Evolutionary conservation across 2,797 vertebrate genomes (phyloP).

Genomic region (Malacoraja senta): DNA sequence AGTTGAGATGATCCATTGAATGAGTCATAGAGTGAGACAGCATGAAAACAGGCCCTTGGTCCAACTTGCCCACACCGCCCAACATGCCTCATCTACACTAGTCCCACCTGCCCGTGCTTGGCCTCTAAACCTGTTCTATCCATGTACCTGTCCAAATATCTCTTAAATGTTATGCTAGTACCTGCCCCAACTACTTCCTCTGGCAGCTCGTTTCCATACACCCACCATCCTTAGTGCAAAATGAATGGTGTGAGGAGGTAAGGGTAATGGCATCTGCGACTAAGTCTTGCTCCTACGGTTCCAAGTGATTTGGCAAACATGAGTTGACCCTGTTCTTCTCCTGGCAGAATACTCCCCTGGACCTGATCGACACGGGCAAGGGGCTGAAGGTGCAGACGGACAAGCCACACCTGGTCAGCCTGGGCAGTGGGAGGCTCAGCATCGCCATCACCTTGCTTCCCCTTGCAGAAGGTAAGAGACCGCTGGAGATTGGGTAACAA

Average conservation of each 20-base stretch:
- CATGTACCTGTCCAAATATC: too few species aligned
- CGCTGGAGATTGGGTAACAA: background rate
- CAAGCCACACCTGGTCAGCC: slow-evolving; percentile 88
- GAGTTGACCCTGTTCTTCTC: slow-evolving; percentile 13
- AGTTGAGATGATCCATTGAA: background rate
- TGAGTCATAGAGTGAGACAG: too few species aligned
- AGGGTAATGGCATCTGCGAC: too few species aligned
- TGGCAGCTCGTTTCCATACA: too few species aligned
- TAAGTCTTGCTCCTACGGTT: background rate
- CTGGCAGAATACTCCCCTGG: slow-evolving; percentile 75
- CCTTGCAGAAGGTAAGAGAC: slow-evolving; percentile 76
- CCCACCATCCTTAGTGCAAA: too few species aligned
- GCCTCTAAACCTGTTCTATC: too few species aligned
- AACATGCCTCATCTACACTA: too few species aligned
- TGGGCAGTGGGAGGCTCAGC: slow-evolving; percentile 87
- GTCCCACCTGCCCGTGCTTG: too few species aligned
- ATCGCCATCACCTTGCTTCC: slow-evolving; percentile 85
- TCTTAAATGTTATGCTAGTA: too few species aligned
- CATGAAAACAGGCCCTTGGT: too few species aligned
- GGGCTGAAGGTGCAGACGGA: slow-evolving; percentile 86
- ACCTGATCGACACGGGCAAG: slow-evolving; percentile 79
- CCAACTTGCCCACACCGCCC: too few species aligned
- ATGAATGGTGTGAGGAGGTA: background rate
- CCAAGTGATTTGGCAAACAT: background rate
- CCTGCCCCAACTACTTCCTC: too few species aligned